Percentiles rank a stretch among this genome's conserved stretches.
These are phyloP conservation scores for Folsomia manolachei DNA, from an alignment of 2,888 invertebrate species.

Conservation along the genomic window DNA sequence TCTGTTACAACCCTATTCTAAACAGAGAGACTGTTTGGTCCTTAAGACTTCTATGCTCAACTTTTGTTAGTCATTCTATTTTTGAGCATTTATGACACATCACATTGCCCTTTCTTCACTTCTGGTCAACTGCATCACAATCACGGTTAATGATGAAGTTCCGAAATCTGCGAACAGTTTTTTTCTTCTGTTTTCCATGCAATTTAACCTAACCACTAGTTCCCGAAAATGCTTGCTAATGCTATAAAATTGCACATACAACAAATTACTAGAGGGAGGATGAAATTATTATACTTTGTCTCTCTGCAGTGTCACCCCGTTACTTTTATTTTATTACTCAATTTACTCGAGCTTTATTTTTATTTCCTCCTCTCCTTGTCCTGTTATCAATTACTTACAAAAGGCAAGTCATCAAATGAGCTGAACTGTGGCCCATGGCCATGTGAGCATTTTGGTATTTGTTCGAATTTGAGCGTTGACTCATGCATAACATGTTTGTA, in stretches of 20 bases:
- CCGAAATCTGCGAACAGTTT: too few relatives aligned
- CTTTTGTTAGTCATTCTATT: too few relatives aligned
- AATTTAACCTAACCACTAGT: not conserved
- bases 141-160: not conserved
- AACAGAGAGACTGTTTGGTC: not conserved
- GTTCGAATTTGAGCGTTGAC: slow-evolving; percentile 1
- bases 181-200: not conserved
- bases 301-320: not conserved
- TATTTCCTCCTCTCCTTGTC: not conserved
- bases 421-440: not conserved
- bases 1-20: not conserved
- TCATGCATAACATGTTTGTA: too few relatives aligned
- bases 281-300: not conserved
- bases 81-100: too few relatives aligned
- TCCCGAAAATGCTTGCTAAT: not conserved
- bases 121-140: not conserved
- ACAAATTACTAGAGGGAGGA: too few relatives aligned
- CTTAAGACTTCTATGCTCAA: not conserved
- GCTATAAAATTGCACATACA: not conserved
- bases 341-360: not conserved
- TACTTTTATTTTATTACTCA: not conserved
- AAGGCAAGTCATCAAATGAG: not conserved
- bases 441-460: not conserved
- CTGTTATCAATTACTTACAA: slow-evolving; percentile 5
- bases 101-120: not conserved